Conservation (phyloP, 2,113 vertebrate genomes). For the Pyxicephalus adspersus region DNA sequence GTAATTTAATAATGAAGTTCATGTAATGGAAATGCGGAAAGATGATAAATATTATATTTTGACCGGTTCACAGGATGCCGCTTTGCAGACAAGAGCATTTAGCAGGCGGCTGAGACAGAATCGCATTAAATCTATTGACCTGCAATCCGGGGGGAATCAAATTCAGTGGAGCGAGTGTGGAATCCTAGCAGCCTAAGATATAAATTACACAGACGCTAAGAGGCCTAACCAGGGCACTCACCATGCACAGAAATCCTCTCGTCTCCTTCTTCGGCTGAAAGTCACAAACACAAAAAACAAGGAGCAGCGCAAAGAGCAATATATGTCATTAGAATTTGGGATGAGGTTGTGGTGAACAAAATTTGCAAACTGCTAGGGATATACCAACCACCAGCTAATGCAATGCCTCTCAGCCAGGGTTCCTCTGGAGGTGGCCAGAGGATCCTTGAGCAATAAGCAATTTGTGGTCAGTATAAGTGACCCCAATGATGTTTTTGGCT, state of each 20-base stretch:
- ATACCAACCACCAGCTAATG: too few relatives aligned
- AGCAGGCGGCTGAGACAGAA: neutral
- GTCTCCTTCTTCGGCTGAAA: too few relatives aligned
- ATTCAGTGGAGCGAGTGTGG: neutral
- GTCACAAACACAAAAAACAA: too few relatives aligned
- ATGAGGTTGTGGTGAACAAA: too few relatives aligned
- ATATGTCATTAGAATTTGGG: too few relatives aligned
- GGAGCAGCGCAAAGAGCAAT: too few relatives aligned
- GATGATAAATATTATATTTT: neutral
- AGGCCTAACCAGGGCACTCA: neutral
- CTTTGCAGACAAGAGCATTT: neutral
- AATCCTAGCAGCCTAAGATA: neutral
- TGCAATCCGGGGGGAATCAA: neutral
- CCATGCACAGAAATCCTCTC: neutral
- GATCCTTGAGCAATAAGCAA: too few relatives aligned
- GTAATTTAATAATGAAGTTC: neutral
- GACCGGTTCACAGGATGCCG: neutral
- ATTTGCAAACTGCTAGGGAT: too few relatives aligned
- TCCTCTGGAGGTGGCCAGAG: too few relatives aligned
- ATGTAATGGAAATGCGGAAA: neutral
- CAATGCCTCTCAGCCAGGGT: too few relatives aligned
- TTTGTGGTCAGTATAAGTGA: too few relatives aligned
- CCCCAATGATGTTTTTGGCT: too few relatives aligned
- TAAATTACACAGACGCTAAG: neutral
- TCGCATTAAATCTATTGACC: slow-evolving; percentile 1